Evolutionary conservation across 2,888 invertebrate species (phyloP).

Genomic region (Quadroppia sp.): DNA sequence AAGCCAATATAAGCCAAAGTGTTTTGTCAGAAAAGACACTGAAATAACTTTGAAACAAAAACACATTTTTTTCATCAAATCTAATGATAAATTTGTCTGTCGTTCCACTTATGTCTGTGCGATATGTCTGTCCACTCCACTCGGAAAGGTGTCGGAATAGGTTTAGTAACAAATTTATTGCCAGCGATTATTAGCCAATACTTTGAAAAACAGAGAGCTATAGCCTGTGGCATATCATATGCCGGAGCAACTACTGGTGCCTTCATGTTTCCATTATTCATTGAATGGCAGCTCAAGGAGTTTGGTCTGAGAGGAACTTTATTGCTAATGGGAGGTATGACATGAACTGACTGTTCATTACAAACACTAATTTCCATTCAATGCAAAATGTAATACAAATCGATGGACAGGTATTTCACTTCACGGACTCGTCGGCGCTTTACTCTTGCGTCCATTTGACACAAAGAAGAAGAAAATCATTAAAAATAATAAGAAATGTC

Average conservation of each 20-base stretch:
- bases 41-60: too few relatives aligned
- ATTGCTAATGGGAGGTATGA: constrained; percentile 44
- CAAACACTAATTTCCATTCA: not conserved
- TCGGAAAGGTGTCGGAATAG: constrained; percentile 45
- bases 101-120: not conserved
- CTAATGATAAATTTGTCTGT: not conserved
- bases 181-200: constrained; percentile 45
- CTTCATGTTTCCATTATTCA: constrained; percentile 45
- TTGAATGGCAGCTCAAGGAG: constrained; percentile 40
- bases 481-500: not conserved
- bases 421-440: constrained; percentile 30
- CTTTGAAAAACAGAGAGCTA: constrained; percentile 44
- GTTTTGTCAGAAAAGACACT: too few relatives aligned
- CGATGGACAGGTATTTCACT: not conserved
- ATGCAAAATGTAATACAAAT: not conserved
- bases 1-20: too few relatives aligned
- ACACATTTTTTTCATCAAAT: too few relatives aligned
- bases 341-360: too few relatives aligned
- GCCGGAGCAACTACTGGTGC: constrained; percentile 46
- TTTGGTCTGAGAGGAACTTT: constrained; percentile 46
- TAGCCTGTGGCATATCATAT: constrained; percentile 46
- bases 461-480: not conserved
- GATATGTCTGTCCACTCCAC: not conserved
- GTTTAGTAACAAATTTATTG: constrained; percentile 44
- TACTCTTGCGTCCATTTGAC: constrained; percentile 8